Conservation (phyloP, 2,888 invertebrate genomes). For the Criorhina ranunculi region DNA sequence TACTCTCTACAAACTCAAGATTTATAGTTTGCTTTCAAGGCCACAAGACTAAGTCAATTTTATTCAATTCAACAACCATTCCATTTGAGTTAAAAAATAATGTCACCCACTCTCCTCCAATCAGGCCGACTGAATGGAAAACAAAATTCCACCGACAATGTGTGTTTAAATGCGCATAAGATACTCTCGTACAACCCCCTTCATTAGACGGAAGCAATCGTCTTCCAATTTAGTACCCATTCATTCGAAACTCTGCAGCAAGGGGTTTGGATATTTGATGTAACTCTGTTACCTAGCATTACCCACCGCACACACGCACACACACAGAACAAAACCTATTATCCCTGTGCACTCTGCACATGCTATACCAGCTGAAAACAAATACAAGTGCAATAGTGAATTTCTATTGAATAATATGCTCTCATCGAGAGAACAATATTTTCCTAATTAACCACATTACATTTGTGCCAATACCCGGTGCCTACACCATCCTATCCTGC, state of each 20-base stretch:
- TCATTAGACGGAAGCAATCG: slow-evolving; percentile 54
- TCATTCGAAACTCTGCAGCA: slow-evolving; percentile 43
- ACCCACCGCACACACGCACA: slow-evolving; percentile 44
- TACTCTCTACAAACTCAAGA: not conserved
- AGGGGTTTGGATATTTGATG: slow-evolving; percentile 23
- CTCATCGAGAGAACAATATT: slow-evolving; percentile 79
- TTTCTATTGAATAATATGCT: slow-evolving; percentile 75
- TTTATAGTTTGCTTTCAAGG: not conserved
- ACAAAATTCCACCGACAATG: slow-evolving; percentile 52
- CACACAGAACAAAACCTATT: slow-evolving; percentile 50
- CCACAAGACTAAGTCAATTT: not conserved
- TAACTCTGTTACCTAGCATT: slow-evolving; percentile 48
- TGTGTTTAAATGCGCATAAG: slow-evolving; percentile 57
- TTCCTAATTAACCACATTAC: slow-evolving; percentile 80
- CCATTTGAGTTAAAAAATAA: slow-evolving; percentile 16
- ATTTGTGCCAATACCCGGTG: slow-evolving; percentile 74
- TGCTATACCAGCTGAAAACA: slow-evolving; percentile 18
- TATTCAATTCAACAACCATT: not conserved
- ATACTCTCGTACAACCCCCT: slow-evolving; percentile 28
- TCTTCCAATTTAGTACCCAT: slow-evolving; percentile 70
- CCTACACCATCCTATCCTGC: slow-evolving; percentile 2
- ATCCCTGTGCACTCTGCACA: slow-evolving; percentile 27
- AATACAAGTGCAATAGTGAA: slow-evolving; percentile 60
- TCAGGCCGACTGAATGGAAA: slow-evolving; percentile 13
- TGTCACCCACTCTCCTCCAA: not conserved